Evolutionary conservation across 1,140 invertebrate species (phyloP), one percentile per base, ranked within the genome.

Genomic region (Calycopis cecrops): DNA sequence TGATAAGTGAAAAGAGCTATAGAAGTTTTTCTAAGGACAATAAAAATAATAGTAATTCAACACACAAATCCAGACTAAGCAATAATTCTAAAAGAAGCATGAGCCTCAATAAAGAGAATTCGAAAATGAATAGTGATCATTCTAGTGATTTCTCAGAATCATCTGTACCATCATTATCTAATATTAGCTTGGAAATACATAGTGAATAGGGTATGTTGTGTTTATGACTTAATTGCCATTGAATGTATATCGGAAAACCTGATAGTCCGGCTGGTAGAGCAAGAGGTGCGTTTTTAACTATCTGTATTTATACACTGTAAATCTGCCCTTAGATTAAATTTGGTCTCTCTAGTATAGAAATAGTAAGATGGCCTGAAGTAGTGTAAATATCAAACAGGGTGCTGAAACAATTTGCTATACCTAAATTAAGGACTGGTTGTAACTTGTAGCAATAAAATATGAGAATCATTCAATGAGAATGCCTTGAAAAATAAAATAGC

Each of bases 1-100:
- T 87, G 35, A 67, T 87, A 9, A 85, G 80, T 76, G 81, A 84
- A 35, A 79, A 71, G 50, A 79, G 67, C 67, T 70, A 57, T 33
- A 62, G 62, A 9, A 65, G 56, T 17, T 48, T 49, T 9, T 40
- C 53, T 9, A 50, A 44, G 17, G 34, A 16, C 33, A 48, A 28
- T 38, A 62, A 61, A 57, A 44, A 55, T 34, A 34, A 56, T 52
- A 35, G 51, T 56, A 64, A 35, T 35, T 55, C 40, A 44, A 16
- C 40, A 16, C 14, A 54, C 56, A 52, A 60, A 12, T 63, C 57
- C 33, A 68, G 50, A 49, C 65, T 49, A 64, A 63, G 49, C 11
- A 48, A 18, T 18, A 48, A 28, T 48, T 33, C 47, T 21, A 48
- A 48, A 48, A 9, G 47, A 48, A 9, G 9, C 9, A 17, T 47